Percentiles rank a stretch among this genome's conserved stretches.
These are phyloP conservation scores for Tonatia bakeri DNA, from an alignment of 2,113 vertebrate species.

Conservation along the genomic window DNA sequence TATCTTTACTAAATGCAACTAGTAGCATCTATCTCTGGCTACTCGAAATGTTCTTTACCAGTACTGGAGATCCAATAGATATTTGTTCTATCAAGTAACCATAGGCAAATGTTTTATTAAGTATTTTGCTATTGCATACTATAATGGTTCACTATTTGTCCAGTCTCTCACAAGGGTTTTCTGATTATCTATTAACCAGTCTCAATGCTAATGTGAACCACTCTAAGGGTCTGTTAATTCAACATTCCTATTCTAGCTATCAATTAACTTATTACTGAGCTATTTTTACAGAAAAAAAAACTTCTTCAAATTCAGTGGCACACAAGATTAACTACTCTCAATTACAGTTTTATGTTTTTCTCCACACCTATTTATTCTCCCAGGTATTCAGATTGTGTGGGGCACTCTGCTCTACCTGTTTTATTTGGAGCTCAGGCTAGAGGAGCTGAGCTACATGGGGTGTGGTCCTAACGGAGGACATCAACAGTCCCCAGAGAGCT, in stretches of 20 bases:
- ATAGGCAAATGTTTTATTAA: not conserved
- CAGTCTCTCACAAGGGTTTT: not conserved
- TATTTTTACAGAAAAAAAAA: not conserved
- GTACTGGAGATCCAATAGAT: not conserved
- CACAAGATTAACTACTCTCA: not conserved
- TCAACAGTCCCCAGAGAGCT: not conserved
- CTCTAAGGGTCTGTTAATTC: not conserved
- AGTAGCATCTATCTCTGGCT: not conserved
- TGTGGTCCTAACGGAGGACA: not conserved
- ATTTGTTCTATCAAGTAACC: not conserved
- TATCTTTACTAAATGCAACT: not conserved
- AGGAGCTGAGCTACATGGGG: not conserved
- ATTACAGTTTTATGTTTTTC: not conserved
- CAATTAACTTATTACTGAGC: not conserved
- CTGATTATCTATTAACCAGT: not conserved
- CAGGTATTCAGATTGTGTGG: not conserved
- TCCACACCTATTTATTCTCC: not conserved
- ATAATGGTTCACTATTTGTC: not conserved
- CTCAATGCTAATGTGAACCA: not conserved
- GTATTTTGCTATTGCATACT: not conserved
- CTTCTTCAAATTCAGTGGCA: not conserved
- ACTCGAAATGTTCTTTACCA: not conserved
- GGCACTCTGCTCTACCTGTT: not conserved
- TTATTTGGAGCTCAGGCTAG: not conserved
- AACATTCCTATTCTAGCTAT: not conserved